Conservation (phyloP, 2,113 vertebrate genomes). For the Coturnix japonica region DNA sequence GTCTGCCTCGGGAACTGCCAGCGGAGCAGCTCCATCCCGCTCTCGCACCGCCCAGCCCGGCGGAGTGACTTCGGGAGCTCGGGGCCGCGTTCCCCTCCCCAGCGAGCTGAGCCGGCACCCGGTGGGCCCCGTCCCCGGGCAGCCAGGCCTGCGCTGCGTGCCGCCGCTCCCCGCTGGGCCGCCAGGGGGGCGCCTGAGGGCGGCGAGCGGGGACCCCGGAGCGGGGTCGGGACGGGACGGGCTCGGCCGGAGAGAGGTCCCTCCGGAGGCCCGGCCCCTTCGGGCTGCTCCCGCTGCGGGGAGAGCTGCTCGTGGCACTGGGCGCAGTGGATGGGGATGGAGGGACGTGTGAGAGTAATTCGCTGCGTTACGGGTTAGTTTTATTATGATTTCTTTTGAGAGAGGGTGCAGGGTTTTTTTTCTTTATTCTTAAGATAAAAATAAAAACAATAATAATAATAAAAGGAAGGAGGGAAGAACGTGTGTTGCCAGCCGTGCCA, state of each 20-base stretch:
- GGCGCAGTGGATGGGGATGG: conserved; percentile 66
- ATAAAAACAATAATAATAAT: not conserved
- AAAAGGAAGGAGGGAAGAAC: not conserved
- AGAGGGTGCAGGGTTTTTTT: too few relatives aligned
- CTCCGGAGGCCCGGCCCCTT: too few relatives aligned
- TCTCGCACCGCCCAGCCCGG: not conserved
- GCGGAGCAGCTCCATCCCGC: rapidly evolving
- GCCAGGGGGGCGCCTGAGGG: too few relatives aligned
- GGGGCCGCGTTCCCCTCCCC: too few relatives aligned
- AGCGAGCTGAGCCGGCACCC: not conserved
- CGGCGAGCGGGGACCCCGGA: too few relatives aligned
- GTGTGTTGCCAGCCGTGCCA: conserved; percentile 39
- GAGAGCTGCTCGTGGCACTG: not conserved
- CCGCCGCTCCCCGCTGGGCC: too few relatives aligned
- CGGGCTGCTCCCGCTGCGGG: not conserved
- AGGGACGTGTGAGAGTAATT: conserved; percentile 64
- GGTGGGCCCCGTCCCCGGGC: too few relatives aligned
- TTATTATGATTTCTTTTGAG: conserved; percentile 18
- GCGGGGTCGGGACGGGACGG: too few relatives aligned
- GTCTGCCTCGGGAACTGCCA: not conserved
- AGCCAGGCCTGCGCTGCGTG: too few relatives aligned
- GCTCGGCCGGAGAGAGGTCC: too few relatives aligned
- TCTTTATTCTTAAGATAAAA: not conserved
- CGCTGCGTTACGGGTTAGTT: not conserved
- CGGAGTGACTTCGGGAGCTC: not conserved